Percentiles rank a stretch among this genome's conserved stretches.
Conservation (phyloP, 2,888 invertebrate genomes). For the Chloroclystis v-ata region DNA sequence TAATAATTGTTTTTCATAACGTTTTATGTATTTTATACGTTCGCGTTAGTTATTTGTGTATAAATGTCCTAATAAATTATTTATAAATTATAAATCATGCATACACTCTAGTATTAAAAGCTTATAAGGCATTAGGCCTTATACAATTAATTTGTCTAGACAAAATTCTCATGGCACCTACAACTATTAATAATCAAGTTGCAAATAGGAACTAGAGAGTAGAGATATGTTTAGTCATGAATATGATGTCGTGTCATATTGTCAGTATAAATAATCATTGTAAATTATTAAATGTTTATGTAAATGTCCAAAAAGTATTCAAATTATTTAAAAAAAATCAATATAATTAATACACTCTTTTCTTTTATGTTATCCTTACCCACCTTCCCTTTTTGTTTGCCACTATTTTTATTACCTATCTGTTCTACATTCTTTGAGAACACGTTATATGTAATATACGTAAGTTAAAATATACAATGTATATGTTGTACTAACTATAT, state of each 20-base stretch:
- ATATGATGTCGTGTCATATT: slow-evolving; percentile 73
- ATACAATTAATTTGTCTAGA: slow-evolving; percentile 70
- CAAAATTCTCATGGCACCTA: slow-evolving; percentile 74
- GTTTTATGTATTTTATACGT: slow-evolving; percentile 57
- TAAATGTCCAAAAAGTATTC: slow-evolving; percentile 79
- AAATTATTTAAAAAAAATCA: slow-evolving; percentile 76
- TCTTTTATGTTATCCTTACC: slow-evolving; percentile 67
- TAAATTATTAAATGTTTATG: slow-evolving; percentile 79
- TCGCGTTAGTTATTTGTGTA: slow-evolving; percentile 60
- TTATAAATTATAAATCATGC: slow-evolving; percentile 74
- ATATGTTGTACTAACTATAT: too few relatives aligned
- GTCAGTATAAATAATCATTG: slow-evolving; percentile 78
- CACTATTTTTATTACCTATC: slow-evolving; percentile 10
- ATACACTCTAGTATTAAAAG: slow-evolving; percentile 74
- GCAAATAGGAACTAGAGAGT: slow-evolving; percentile 72
- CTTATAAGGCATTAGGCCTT: slow-evolving; percentile 68
- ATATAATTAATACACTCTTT: slow-evolving; percentile 69
- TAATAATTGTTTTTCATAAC: slow-evolving; percentile 44
- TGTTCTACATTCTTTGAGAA: neutral
- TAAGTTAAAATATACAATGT: too few relatives aligned
- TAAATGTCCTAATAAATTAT: slow-evolving; percentile 72
- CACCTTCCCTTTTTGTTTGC: slow-evolving; percentile 38
- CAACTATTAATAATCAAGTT: slow-evolving; percentile 61
- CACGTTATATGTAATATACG: too few relatives aligned
- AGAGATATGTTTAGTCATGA: slow-evolving; percentile 71